Percentiles rank a stretch among this genome's conserved stretches.
phyloP scores from a whole-genome alignment of 2,797 vertebrate genomes.

The Poeciliopsis infans region DNA sequence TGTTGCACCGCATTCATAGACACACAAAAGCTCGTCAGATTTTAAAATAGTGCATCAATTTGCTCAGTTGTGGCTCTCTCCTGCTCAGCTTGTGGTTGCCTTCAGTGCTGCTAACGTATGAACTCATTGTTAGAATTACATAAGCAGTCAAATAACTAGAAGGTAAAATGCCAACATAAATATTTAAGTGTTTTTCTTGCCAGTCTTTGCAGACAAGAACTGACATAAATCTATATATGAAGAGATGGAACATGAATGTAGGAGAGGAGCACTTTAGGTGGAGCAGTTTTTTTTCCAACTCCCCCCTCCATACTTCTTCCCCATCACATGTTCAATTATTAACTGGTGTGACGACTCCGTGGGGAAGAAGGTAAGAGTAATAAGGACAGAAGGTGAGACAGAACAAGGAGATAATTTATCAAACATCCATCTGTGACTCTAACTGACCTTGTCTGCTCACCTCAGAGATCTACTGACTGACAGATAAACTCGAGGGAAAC shows the following conservation, averaged over 20 bases:
- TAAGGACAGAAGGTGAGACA: slow-evolving; percentile 25
- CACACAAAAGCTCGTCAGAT: background rate
- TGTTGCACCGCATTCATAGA: background rate
- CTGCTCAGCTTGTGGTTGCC: background rate
- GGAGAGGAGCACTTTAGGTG: slow-evolving; percentile 43
- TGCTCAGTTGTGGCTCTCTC: background rate
- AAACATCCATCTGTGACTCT: slow-evolving; percentile 49
- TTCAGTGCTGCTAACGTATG: slow-evolving; percentile 5
- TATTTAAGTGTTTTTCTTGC: slow-evolving; percentile 52
- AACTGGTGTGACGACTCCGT: slow-evolving; percentile 43
- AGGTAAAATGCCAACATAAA: slow-evolving; percentile 58
- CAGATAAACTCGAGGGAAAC: slow-evolving; percentile 10
- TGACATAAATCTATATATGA: background rate
- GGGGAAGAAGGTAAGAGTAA: slow-evolving; percentile 32
- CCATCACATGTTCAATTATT: slow-evolving; percentile 73
- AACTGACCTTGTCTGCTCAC: slow-evolving; percentile 43
- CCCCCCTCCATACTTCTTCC: slow-evolving; percentile 34
- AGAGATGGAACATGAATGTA: slow-evolving; percentile 4
- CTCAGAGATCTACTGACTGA: slow-evolving; percentile 22
- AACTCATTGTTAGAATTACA: slow-evolving; percentile 1
- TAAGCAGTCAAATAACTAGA: slow-evolving; percentile 20
- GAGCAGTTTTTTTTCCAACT: background rate
- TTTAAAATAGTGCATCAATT: background rate
- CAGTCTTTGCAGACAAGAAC: slow-evolving; percentile 18
- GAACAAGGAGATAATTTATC: slow-evolving; percentile 44